Evolutionary conservation across 1,140 invertebrate genomes (phyloP).

Genomic region (Papilio xuthus): DNA sequence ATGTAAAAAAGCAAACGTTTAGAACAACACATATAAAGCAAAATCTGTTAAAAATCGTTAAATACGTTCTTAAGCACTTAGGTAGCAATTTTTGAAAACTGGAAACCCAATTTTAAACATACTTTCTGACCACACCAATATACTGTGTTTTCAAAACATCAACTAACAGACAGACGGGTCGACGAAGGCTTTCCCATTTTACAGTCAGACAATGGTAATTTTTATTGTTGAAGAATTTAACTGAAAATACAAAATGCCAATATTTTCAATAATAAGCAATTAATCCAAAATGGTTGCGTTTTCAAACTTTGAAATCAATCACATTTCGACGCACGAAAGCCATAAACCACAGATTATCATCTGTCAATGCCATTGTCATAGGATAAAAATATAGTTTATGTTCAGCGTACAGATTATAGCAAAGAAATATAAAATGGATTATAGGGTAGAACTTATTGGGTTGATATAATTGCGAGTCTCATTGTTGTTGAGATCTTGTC

Average conservation of each 20-base stretch:
- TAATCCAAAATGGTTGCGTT: constrained; percentile 22
- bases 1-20: too few relatives aligned
- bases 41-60: neutral
- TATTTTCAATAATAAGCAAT: constrained; percentile 16
- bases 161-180: constrained; percentile 29
- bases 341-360: neutral
- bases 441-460: neutral
- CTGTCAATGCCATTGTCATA: neutral
- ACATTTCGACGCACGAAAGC: neutral
- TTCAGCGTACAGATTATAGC: neutral
- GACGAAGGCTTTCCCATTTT: constrained; percentile 30
- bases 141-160: constrained; percentile 23
- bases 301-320: neutral
- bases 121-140: constrained; percentile 20
- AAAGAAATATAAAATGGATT: too few relatives aligned
- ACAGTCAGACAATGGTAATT: neutral
- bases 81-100: neutral
- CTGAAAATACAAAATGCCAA: constrained; percentile 12
- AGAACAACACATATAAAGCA: neutral
- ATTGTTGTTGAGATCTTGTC: too few relatives aligned
- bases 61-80: neutral
- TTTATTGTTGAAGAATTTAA: neutral
- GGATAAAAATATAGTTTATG: neutral
- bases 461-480: too few relatives aligned
- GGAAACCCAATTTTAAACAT: constrained; percentile 7